These are phyloP conservation scores for Corvus cornix DNA, from an alignment of 2,113 vertebrate genomes.

Conservation along the genomic window DNA sequence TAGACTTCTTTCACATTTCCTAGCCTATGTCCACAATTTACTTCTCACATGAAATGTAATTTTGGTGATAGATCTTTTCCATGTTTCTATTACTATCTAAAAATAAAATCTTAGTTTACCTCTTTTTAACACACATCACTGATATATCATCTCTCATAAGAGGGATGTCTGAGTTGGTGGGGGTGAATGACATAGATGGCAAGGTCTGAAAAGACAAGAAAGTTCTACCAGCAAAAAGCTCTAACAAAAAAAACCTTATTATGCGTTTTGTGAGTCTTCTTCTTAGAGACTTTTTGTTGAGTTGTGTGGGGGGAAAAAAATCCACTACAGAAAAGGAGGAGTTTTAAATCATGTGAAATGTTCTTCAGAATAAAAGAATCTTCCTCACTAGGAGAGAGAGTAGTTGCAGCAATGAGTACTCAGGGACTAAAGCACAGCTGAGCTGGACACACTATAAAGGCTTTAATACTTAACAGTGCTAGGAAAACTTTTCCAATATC, in stretches of 20 bases:
- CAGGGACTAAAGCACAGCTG: not conserved
- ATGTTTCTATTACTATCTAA: not conserved
- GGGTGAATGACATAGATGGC: not conserved
- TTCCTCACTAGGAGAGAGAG: not conserved
- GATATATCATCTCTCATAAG: not conserved
- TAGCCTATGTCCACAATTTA: not conserved
- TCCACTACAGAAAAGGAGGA: not conserved
- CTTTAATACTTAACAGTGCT: not conserved
- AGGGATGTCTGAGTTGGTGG: not conserved
- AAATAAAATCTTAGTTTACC: not conserved
- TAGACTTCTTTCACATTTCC: not conserved
- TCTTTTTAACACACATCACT: not conserved
- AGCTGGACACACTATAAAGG: not conserved
- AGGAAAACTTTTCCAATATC: not conserved
- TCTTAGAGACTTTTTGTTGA: not conserved
- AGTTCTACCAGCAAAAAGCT: not conserved
- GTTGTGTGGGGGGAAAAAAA: not conserved
- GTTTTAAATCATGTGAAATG: not conserved
- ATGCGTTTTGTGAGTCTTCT: not conserved
- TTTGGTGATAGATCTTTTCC: not conserved
- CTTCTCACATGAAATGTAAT: not conserved
- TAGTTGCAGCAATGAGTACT: not conserved
- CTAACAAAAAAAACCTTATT: not conserved
- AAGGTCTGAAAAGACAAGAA: not conserved
- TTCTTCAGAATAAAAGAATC: not conserved